Conservation (phyloP, 2,888 invertebrate species). For the Heliconius ismenius region DNA sequence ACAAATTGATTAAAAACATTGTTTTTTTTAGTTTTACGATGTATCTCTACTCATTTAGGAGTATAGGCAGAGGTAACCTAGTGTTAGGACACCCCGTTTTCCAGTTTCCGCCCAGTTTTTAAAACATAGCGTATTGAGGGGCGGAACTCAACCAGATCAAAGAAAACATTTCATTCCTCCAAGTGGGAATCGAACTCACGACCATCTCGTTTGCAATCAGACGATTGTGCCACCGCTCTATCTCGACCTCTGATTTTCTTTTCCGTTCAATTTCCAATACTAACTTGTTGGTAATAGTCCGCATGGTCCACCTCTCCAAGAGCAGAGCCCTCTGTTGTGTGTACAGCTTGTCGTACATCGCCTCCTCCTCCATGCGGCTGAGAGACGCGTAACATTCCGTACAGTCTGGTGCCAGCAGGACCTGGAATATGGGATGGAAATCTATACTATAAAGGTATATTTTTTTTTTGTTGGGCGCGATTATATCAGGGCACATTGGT, state of each 20-base stretch:
- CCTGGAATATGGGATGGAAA: constrained; percentile 51
- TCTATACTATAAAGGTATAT: too few species aligned
- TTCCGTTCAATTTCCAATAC: constrained; percentile 40
- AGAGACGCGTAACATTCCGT: constrained; percentile 81
- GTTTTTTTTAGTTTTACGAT: too few species aligned
- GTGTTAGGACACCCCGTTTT: too few species aligned
- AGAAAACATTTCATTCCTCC: neutral
- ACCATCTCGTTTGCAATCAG: neutral
- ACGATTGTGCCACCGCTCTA: neutral
- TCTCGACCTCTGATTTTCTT: too few species aligned
- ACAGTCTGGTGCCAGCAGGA: constrained; percentile 87
- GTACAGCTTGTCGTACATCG: constrained; percentile 61
- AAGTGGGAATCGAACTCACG: too few species aligned
- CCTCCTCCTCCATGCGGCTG: constrained; percentile 59
- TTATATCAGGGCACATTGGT: too few species aligned
- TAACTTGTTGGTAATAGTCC: constrained; percentile 77
- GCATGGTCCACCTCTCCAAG: constrained; percentile 92
- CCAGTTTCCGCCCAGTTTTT: too few species aligned
- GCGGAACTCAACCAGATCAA: neutral
- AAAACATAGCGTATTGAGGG: too few species aligned
- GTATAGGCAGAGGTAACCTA: too few species aligned
- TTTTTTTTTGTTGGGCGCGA: too few species aligned
- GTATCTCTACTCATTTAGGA: too few species aligned
- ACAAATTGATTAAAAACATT: too few species aligned
- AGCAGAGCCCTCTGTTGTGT: constrained; percentile 79